These are phyloP conservation scores for Apostichopus leukothele DNA, from an alignment of 53 echinoderm and acorn worm species.

Conservation along the genomic window DNA sequence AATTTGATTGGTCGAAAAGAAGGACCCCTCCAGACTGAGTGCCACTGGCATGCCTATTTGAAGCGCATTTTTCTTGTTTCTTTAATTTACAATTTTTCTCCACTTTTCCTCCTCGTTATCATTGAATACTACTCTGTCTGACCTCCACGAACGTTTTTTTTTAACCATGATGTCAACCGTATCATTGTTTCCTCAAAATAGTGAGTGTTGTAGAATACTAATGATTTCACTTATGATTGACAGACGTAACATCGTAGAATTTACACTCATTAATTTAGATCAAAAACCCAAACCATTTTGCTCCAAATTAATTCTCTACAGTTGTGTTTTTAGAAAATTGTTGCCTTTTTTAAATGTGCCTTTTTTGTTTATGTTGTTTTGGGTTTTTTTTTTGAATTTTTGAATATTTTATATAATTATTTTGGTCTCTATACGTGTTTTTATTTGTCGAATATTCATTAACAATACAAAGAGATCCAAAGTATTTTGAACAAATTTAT, in stretches of 20 bases:
- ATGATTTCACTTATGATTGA: neutral
- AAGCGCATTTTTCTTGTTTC: constrained; percentile 34
- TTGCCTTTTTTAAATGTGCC: constrained; percentile 37
- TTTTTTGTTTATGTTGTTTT: constrained; percentile 1
- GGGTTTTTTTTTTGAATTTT: neutral
- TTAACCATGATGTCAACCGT: neutral
- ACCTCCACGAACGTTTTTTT: neutral
- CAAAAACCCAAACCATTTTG: neutral
- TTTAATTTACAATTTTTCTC: constrained; percentile 6
- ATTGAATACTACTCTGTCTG: constrained; percentile 24
- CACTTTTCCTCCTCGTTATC: constrained; percentile 12
- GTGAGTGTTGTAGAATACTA: neutral
- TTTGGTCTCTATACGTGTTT: too few relatives aligned
- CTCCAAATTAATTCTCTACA: neutral
- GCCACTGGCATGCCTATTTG: constrained; percentile 41
- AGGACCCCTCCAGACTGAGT: neutral
- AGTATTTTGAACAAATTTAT: too few relatives aligned
- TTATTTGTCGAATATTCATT: too few relatives aligned
- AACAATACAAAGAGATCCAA: too few relatives aligned
- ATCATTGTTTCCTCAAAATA: neutral
- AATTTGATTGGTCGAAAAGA: neutral
- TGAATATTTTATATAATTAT: neutral
- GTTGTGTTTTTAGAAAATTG: neutral
- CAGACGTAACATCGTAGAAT: neutral
- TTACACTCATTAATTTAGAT: neutral